A percentile compares a stretch with the other conserved stretches of the same genome.
Conservation (phyloP, 92 coral and sea anemone genomes). For the Phenganax subtilis region DNA sequence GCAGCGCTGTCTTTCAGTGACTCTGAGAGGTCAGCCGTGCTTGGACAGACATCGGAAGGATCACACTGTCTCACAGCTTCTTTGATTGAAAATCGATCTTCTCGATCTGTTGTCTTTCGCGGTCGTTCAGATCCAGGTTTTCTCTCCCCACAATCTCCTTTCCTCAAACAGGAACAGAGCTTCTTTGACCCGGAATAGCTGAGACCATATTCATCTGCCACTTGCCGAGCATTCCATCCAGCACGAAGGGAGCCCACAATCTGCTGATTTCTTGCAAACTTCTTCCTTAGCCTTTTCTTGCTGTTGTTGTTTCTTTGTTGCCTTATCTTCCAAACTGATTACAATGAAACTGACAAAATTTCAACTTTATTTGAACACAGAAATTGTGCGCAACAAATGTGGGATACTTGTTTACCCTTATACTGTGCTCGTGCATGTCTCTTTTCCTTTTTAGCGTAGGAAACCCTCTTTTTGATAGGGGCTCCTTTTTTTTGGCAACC, state of each 20-base stretch:
- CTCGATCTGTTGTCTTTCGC: conserved; percentile 8
- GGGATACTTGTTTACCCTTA: too few relatives aligned
- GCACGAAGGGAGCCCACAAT: too few relatives aligned
- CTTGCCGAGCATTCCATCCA: background rate
- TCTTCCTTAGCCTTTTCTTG: conserved; percentile 14
- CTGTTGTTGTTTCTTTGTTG: background rate
- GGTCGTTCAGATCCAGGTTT: conserved; percentile 16
- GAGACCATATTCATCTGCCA: conserved; percentile 1
- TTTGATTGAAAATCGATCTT: conserved; percentile 30
- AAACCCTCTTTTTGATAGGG: too few relatives aligned
- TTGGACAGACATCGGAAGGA: conserved; percentile 15
- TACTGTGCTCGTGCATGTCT: too few relatives aligned
- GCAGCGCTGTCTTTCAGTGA: conserved; percentile 1
- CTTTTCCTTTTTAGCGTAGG: too few relatives aligned
- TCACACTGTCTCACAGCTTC: conserved; percentile 5
- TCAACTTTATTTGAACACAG: too few relatives aligned
- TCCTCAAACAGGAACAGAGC: background rate
- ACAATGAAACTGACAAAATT: too few relatives aligned
- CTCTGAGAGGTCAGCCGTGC: background rate
- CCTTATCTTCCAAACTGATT: too few relatives aligned
- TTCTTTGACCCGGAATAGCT: conserved; percentile 7
- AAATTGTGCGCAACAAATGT: too few relatives aligned
- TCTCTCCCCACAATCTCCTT: conserved; percentile 23
- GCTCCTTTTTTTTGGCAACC: too few relatives aligned
- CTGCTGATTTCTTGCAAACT: background rate